Conservation (phyloP, 2,888 invertebrate genomes). For the Pandemis heparana region DNA sequence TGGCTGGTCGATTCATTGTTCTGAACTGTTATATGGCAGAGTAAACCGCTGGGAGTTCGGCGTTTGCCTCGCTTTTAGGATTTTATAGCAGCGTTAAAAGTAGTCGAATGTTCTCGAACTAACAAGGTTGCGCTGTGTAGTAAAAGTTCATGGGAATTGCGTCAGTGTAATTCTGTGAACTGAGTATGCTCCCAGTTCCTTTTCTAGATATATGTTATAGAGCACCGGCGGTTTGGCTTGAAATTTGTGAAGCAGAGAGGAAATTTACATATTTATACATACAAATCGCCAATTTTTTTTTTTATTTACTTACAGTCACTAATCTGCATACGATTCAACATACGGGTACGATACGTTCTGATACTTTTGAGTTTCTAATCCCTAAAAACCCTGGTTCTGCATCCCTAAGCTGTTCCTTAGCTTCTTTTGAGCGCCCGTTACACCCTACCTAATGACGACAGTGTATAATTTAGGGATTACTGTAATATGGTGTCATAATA, state of each 20-base stretch:
- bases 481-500: neutral
- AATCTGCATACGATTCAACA: no score
- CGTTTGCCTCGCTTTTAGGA: conserved; percentile 27
- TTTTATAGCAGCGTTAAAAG: conserved; percentile 39
- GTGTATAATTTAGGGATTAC: neutral
- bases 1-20: conserved; percentile 65
- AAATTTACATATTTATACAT: neutral
- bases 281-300: no score
- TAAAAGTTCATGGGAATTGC: conserved; percentile 22
- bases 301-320: no score
- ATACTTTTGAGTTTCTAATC: no score
- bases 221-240: neutral
- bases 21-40: conserved; percentile 69
- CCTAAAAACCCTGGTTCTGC: no score
- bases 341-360: no score
- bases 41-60: conserved; percentile 59
- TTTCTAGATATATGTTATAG: neutral
- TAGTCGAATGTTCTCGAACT: conserved; percentile 36
- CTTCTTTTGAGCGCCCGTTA: neutral
- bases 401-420: neutral
- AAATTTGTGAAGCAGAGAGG: neutral
- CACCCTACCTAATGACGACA: neutral
- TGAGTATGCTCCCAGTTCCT: neutral
- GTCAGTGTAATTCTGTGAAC: conserved; percentile 1
- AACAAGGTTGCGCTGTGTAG: conserved; percentile 29